phyloP scores from a whole-genome alignment of 1,140 invertebrate genomes.

The Manduca sexta region DNA sequence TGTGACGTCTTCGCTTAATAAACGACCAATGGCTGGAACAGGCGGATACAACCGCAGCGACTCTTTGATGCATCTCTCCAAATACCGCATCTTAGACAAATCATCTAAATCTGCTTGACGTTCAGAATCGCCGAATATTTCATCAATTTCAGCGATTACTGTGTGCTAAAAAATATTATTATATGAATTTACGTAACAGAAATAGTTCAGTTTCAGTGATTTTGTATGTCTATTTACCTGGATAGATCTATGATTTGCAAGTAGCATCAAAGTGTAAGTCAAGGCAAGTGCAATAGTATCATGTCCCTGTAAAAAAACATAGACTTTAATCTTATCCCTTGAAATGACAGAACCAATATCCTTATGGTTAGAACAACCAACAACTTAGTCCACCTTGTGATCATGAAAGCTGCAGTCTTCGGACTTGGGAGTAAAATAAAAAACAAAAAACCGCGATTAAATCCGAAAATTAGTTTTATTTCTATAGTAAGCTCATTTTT shows the following conservation, averaged over 20 bases:
- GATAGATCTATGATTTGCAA: constrained; percentile 3
- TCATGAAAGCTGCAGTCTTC: too few relatives aligned
- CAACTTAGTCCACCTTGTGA: too few relatives aligned
- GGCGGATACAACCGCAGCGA: constrained; percentile 80
- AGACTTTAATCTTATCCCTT: not conserved
- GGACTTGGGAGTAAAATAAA: too few relatives aligned
- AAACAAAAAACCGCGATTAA: too few relatives aligned
- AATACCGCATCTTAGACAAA: constrained; percentile 79
- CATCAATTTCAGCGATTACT: constrained; percentile 26
- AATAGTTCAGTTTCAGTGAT: too few relatives aligned
- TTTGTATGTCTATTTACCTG: too few relatives aligned
- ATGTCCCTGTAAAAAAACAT: constrained; percentile 3
- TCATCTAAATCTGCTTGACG: constrained; percentile 76
- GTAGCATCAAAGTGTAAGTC: constrained; percentile 5
- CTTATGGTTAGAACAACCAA: too few relatives aligned
- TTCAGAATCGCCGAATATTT: constrained; percentile 57
- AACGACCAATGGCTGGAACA: constrained; percentile 80
- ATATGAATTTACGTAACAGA: too few relatives aligned
- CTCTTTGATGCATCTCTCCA: constrained; percentile 84
- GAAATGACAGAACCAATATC: not conserved
- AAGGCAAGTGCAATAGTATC: constrained; percentile 5
- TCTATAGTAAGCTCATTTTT: too few relatives aligned
- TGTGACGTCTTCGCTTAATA: constrained; percentile 74
- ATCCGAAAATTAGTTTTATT: too few relatives aligned
- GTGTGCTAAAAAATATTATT: constrained; percentile 28